These are phyloP conservation scores for Cochlearius cochlearius DNA, from an alignment of 2,113 vertebrate species.

Conservation along the genomic window DNA sequence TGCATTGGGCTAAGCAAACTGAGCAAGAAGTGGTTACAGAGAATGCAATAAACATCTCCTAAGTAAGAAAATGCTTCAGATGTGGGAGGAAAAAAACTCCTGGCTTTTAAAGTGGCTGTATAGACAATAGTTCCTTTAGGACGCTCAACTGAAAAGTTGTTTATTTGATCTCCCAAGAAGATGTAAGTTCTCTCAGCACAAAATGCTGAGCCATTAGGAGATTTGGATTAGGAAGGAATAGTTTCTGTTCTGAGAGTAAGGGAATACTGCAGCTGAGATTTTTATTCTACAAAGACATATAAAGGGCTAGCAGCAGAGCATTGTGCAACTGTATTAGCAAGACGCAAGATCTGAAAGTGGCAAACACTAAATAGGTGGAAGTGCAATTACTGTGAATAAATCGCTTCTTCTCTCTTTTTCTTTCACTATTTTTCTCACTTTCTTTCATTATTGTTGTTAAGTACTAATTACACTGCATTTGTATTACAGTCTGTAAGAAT, in stretches of 20 bases:
- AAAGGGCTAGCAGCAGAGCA: background rate
- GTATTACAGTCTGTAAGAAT: background rate
- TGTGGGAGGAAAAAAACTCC: background rate
- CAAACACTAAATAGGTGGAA: constrained; percentile 60
- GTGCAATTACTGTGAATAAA: constrained; percentile 52
- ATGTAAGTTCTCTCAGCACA: background rate
- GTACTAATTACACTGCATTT: background rate
- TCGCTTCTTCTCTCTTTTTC: background rate
- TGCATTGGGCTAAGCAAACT: background rate
- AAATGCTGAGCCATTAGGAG: background rate
- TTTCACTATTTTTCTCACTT: constrained; percentile 34
- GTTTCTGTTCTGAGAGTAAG: background rate
- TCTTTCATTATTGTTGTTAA: background rate
- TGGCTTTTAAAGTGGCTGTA: background rate
- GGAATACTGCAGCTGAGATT: background rate
- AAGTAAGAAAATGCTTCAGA: background rate
- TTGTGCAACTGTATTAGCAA: constrained; percentile 31
- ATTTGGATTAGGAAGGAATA: background rate
- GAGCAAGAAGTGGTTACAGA: background rate
- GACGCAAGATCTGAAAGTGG: constrained; percentile 51
- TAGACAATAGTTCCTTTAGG: background rate
- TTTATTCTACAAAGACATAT: background rate
- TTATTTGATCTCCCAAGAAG: background rate
- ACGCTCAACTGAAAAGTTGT: background rate
- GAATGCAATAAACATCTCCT: background rate